Conservation (phyloP, 1,140 invertebrate genomes). For the Ruditapes philippinarum region DNA sequence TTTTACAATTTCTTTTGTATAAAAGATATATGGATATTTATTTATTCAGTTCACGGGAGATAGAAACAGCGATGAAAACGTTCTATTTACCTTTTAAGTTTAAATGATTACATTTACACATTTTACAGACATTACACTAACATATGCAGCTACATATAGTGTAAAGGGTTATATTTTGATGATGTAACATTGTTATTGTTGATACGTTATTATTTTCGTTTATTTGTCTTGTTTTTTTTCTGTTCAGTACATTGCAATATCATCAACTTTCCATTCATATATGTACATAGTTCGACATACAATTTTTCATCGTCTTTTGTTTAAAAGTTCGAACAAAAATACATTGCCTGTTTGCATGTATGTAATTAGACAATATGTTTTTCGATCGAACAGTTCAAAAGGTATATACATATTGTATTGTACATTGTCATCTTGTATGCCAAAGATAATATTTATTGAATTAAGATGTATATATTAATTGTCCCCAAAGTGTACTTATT, state of each 20-base stretch:
- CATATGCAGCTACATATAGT: background rate
- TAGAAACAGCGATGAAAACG: no score
- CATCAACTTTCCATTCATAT: slow-evolving; percentile 26
- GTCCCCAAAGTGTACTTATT: slow-evolving; percentile 52
- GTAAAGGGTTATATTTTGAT: background rate
- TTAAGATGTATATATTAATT: slow-evolving; percentile 49
- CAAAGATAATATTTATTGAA: slow-evolving; percentile 52
- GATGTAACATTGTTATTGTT: slow-evolving; percentile 32
- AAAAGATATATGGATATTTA: no score
- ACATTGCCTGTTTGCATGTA: no score
- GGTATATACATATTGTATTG: slow-evolving; percentile 46
- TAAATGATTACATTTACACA: no score
- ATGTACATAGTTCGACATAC: slow-evolving; percentile 21
- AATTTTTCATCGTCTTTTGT: background rate
- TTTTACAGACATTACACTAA: background rate
- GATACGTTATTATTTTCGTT: slow-evolving; percentile 18
- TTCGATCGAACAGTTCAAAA: background rate
- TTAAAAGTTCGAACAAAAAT: no score
- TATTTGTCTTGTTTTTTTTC: slow-evolving; percentile 46
- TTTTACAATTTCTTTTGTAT: no score
- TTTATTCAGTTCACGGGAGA: no score
- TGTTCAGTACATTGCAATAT: slow-evolving; percentile 46
- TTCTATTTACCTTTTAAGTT: no score
- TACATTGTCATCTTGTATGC: slow-evolving; percentile 42
- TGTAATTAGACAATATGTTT: no score